These are phyloP conservation scores for Dryobates pubescens DNA, from an alignment of 2,797 vertebrate species.

Conservation along the genomic window DNA sequence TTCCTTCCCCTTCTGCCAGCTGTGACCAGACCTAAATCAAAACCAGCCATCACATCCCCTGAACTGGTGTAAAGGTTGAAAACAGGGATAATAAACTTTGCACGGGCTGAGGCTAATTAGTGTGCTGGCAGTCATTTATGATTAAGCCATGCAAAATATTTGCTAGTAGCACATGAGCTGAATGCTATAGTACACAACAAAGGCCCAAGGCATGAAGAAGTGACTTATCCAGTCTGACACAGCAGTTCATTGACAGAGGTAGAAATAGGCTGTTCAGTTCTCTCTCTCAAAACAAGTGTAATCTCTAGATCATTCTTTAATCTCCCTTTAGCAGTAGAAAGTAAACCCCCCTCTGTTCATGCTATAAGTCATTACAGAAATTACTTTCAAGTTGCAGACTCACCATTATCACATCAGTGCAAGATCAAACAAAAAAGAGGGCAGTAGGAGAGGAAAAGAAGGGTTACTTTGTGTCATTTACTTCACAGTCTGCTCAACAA, in stretches of 20 bases:
- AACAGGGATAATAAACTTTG: conserved; percentile 42
- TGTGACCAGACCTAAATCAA: conserved; percentile 26
- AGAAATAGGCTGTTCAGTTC: conserved; percentile 20
- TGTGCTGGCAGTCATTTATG: conserved; percentile 6
- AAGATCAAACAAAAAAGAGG: conserved; percentile 55
- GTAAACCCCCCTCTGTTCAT: conserved; percentile 39
- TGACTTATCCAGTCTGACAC: background rate
- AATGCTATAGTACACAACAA: background rate
- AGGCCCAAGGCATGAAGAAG: background rate
- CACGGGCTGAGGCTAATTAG: conserved; percentile 41
- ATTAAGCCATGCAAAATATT: conserved; percentile 21
- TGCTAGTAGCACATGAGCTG: background rate
- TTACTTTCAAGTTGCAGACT: conserved; percentile 55
- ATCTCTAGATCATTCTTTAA: conserved; percentile 53
- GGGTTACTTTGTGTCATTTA: conserved; percentile 47
- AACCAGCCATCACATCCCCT: background rate
- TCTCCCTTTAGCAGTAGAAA: conserved; percentile 29
- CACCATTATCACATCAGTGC: conserved; percentile 30
- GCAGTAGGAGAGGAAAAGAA: conserved; percentile 34
- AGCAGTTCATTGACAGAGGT: background rate
- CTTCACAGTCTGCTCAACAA: conserved; percentile 34
- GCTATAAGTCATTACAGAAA: conserved; percentile 34
- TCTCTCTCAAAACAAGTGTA: conserved; percentile 18
- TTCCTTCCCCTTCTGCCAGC: background rate
- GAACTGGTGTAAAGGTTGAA: conserved; percentile 31